Evolutionary conservation across 2,113 vertebrate species (phyloP).

Genomic region (Festucalex cinctus): DNA sequence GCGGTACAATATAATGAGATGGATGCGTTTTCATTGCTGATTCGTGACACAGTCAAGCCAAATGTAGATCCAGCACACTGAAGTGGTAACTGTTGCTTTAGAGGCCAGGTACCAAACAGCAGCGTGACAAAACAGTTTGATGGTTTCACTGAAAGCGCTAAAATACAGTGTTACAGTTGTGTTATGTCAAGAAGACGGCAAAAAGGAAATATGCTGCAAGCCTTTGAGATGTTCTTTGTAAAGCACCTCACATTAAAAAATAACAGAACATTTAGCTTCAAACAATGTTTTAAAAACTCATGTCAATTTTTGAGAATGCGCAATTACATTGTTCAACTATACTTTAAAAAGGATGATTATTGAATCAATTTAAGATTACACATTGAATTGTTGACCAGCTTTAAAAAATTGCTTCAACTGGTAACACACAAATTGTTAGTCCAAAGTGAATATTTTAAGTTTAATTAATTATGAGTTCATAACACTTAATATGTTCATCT

Average conservation of each 20-base stretch:
- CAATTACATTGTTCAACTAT: neutral
- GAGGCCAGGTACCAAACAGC: constrained; percentile 35
- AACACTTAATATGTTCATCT: too few species aligned
- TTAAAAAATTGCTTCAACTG: too few species aligned
- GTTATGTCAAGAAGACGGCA: neutral
- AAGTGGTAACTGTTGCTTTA: constrained; percentile 40
- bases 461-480: too few species aligned
- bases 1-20: constrained; percentile 15
- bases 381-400: too few species aligned
- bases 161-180: neutral
- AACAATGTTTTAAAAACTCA: neutral
- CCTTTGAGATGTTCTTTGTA: neutral
- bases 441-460: too few species aligned
- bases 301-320: neutral
- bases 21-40: constrained; percentile 31
- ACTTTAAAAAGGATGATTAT: too few species aligned
- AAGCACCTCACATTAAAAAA: neutral
- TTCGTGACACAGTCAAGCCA: constrained; percentile 40
- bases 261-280: neutral
- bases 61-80: constrained; percentile 33
- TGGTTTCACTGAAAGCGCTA: constrained; percentile 32
- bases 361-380: too few species aligned
- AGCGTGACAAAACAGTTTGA: constrained; percentile 23
- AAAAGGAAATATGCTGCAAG: constrained; percentile 6
- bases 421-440: too few species aligned